Evolutionary conservation across 1,140 invertebrate genomes (phyloP), one percentile per base, ranked within the genome.

Genomic region (Cherax quadricarinatus): DNA sequence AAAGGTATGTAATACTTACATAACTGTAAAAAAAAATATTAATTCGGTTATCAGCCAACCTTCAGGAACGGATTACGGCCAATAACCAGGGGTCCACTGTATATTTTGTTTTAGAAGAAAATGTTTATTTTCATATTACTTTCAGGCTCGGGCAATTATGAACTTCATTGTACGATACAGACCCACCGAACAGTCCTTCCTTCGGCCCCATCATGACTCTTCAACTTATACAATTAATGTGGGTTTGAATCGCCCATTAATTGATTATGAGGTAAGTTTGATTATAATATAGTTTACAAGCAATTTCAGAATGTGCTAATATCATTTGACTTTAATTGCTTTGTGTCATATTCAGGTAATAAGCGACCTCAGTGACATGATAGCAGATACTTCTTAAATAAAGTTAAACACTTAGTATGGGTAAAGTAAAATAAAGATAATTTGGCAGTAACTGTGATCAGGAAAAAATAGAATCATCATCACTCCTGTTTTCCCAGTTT

Each of bases 221-320:
- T 99, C 99, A 0, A 99, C 99, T 0, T 99, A 99, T 94, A 99
- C 99, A 12, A 98, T 99, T 94, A 99, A 99, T 95, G 96, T 99
- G 93, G 99, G 99, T 1, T 96, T 99, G 86, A 99, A 99, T 95
- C 95, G 95, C 53, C 96, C 95, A 1, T 96, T 95, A 30, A 95
- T 96, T 80, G 97, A 98, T 95, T 98, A 96, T 95, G 95, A 97
- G 95, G 96, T 96, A 60, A 78, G 84, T 12, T 49, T 73, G 16
- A n/a, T 12, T 41, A 41, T 0, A 41, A 41, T 1, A 41, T 16
- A 9, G 18, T 16, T 60, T 66, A 75, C 73, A 7, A 49, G 18
- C 16, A 41, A 41, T 41, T 57, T 53, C 51, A 51, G n/a, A 84
- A 57, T 53, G 30, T 60, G 51, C 5, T 84, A 57, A 53, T 51